These are phyloP conservation scores for Luperina testacea DNA, from an alignment of 2,888 invertebrate species.

Conservation along the genomic window DNA sequence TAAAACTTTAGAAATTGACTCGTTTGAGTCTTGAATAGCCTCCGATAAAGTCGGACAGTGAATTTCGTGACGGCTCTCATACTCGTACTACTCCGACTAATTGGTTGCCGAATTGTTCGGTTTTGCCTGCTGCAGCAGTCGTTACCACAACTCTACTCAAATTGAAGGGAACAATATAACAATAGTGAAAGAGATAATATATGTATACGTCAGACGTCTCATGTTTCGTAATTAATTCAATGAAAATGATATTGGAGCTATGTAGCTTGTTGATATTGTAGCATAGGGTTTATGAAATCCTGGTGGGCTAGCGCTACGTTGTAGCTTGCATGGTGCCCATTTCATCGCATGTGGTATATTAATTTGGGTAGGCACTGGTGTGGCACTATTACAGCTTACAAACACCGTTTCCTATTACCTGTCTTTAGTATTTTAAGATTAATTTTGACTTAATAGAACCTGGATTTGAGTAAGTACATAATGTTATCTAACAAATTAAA, in stretches of 20 bases:
- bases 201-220: too few species aligned
- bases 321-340: conserved; percentile 13
- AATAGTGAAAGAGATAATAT: conserved; percentile 39
- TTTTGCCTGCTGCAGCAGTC: neutral
- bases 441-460: neutral
- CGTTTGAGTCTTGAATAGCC: neutral
- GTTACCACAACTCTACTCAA: neutral
- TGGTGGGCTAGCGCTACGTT: conserved; percentile 22
- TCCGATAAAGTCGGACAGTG: neutral
- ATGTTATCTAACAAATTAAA: neutral
- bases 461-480: neutral
- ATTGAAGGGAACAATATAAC: neutral
- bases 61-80: neutral
- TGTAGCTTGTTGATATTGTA: neutral
- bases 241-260: neutral
- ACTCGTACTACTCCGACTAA: neutral
- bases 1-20: neutral
- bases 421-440: neutral
- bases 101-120: neutral
- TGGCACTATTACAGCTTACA: neutral
- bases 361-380: neutral
- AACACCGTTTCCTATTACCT: neutral
- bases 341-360: neutral
- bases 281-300: conserved; percentile 19
- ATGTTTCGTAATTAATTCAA: neutral